Percentiles rank a stretch among this genome's conserved stretches.
phyloP scores from a whole-genome alignment of 1,140 invertebrate genomes.

The Heliothis subflexa region DNA sequence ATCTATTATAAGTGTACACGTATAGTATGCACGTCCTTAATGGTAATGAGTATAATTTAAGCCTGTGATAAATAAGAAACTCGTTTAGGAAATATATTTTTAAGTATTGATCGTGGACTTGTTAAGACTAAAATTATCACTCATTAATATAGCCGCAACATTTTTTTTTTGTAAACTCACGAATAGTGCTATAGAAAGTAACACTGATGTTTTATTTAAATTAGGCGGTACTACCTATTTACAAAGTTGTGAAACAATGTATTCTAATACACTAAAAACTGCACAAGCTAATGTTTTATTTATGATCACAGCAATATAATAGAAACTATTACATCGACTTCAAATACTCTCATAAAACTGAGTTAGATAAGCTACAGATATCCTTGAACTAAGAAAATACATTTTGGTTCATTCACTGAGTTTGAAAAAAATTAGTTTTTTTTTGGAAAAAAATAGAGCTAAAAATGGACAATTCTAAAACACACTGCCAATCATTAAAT shows the following conservation, averaged over 20 bases:
- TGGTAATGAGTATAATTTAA: slow-evolving; percentile 82
- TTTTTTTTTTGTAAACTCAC: slow-evolving; percentile 40
- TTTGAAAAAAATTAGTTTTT: neutral
- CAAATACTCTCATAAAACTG: slow-evolving; percentile 33
- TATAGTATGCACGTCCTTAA: slow-evolving; percentile 85
- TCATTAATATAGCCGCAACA: slow-evolving; percentile 38
- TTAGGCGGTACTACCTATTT: slow-evolving; percentile 5
- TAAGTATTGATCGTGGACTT: slow-evolving; percentile 57
- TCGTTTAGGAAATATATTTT: slow-evolving; percentile 67
- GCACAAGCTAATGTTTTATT: slow-evolving; percentile 39
- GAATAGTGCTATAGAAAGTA: slow-evolving; percentile 12
- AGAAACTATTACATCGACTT: slow-evolving; percentile 23
- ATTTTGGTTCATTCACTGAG: neutral
- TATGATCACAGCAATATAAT: slow-evolving; percentile 15
- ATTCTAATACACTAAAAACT: slow-evolving; percentile 5
- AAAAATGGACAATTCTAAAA: no score
- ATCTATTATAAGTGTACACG: slow-evolving; percentile 78
- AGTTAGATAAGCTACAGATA: no score
- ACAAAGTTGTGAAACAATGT: slow-evolving; percentile 30
- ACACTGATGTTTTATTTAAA: slow-evolving; percentile 6
- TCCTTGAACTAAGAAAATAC: neutral
- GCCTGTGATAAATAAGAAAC: slow-evolving; percentile 84
- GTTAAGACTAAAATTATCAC: slow-evolving; percentile 54
- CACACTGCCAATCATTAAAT: neutral
- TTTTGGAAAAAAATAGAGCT: no score